phyloP scores from a whole-genome alignment of 2,113 vertebrate species.

The Brachyhypopomus gauderio region DNA sequence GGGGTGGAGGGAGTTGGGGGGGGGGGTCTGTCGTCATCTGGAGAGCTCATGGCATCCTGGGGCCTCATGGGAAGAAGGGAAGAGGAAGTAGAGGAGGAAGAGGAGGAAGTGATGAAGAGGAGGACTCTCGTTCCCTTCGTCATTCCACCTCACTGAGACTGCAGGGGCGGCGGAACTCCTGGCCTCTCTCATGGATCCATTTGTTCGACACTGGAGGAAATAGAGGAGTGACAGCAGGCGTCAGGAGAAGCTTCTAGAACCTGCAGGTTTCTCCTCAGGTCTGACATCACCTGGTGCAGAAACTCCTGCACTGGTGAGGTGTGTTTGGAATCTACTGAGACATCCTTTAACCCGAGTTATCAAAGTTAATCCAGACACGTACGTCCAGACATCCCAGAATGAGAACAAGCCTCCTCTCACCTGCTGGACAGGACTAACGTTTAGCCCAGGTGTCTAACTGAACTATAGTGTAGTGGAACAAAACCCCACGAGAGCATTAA shows the following conservation, averaged over 20 bases:
- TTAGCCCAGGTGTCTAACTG: too few species aligned
- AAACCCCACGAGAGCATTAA: too few species aligned
- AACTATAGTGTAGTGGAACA: too few species aligned
- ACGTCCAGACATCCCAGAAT: too few species aligned
- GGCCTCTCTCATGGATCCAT: slow-evolving; percentile 97
- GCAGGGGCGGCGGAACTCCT: slow-evolving; percentile 95
- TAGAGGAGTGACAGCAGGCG: slow-evolving; percentile 10
- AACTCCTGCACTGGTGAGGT: too few species aligned
- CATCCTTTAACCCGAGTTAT: too few species aligned
- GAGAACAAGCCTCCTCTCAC: too few species aligned
- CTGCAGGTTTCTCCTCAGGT: too few species aligned
- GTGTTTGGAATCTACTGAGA: too few species aligned
- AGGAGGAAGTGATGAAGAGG: not conserved
- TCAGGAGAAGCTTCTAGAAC: not conserved
- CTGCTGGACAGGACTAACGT: too few species aligned
- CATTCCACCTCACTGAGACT: slow-evolving; percentile 84
- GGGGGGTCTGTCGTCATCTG: not conserved
- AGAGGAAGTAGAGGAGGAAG: slow-evolving; percentile 5
- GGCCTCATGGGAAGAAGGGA: slow-evolving; percentile 32
- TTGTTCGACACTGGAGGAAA: slow-evolving; percentile 91
- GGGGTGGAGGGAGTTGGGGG: not conserved
- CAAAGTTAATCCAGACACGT: too few species aligned
- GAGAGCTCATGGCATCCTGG: not conserved
- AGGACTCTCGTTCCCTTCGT: slow-evolving; percentile 53
- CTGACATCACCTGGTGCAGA: too few species aligned